A percentile compares a stretch with the other conserved stretches of the same genome.
These are phyloP conservation scores for Aphidius ervi DNA, from an alignment of 1,140 invertebrate species.

Conservation along the genomic window DNA sequence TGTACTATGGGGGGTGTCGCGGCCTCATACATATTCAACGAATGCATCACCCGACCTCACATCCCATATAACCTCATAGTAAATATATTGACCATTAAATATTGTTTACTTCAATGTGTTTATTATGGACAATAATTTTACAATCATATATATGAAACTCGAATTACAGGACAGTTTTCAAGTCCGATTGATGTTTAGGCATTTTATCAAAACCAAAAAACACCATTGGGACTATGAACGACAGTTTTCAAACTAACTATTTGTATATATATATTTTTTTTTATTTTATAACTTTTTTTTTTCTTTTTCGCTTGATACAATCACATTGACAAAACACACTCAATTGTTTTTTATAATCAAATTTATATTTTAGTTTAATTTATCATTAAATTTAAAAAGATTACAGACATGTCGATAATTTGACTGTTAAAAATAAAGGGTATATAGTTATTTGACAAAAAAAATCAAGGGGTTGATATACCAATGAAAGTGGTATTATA, in stretches of 20 bases:
- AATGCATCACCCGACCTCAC: conserved; percentile 45
- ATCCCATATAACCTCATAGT: conserved; percentile 28
- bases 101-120: conserved; percentile 30
- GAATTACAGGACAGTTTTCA: conserved; percentile 51
- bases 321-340: no score
- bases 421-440: conserved; percentile 7
- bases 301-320: neutral
- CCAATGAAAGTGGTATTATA: conserved; percentile 40
- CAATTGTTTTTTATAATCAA: no score
- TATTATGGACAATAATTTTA: conserved; percentile 42
- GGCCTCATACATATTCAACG: conserved; percentile 53
- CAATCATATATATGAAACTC: conserved; percentile 38
- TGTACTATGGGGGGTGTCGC: conserved; percentile 48
- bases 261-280: no score
- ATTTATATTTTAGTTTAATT: neutral
- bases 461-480: conserved; percentile 40
- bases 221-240: conserved; percentile 24
- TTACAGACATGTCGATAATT: conserved; percentile 26
- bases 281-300: no score
- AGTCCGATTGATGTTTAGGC: conserved; percentile 51
- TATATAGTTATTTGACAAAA: conserved; percentile 20
- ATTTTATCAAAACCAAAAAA: conserved; percentile 45
- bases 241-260: no score
- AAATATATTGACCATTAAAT: conserved; percentile 47
- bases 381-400: conserved; percentile 7